Evolutionary conservation across 2,113 vertebrate genomes (phyloP).

Genomic region (Daboia siamensis): DNA sequence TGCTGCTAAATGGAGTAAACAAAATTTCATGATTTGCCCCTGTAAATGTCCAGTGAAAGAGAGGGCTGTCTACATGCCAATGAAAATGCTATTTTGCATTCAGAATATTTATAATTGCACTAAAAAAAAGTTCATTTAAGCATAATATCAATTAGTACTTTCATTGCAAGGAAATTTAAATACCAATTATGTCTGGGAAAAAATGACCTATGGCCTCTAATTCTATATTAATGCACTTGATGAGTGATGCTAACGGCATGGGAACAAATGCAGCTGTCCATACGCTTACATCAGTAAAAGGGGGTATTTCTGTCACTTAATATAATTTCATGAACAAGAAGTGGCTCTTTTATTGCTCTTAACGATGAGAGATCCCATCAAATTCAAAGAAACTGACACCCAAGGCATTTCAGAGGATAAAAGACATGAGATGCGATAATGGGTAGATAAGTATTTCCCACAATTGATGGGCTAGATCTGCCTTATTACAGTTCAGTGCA

Average conservation of each 20-base stretch:
- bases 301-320: constrained; percentile 43
- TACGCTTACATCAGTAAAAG: constrained; percentile 52
- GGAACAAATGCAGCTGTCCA: constrained; percentile 62
- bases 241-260: constrained; percentile 80
- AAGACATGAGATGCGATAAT: constrained; percentile 50
- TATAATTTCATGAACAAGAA: constrained; percentile 65
- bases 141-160: constrained; percentile 87
- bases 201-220: constrained; percentile 78
- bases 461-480: constrained; percentile 37
- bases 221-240: constrained; percentile 87
- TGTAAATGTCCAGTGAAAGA: not conserved
- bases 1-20: not conserved
- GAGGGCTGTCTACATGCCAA: not conserved
- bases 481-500: not conserved
- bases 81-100: constrained; percentile 68
- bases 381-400: constrained; percentile 49
- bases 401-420: constrained; percentile 14
- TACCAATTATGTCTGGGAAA: constrained; percentile 87
- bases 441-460: constrained; percentile 27
- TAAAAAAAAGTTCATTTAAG: constrained; percentile 80
- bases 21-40: not conserved
- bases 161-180: constrained; percentile 85
- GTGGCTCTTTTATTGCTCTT: constrained; percentile 52
- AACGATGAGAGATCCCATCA: constrained; percentile 54
- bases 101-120: constrained; percentile 77